Evolutionary conservation across 2,113 vertebrate genomes (phyloP).

Genomic region (Sander vitreus): DNA sequence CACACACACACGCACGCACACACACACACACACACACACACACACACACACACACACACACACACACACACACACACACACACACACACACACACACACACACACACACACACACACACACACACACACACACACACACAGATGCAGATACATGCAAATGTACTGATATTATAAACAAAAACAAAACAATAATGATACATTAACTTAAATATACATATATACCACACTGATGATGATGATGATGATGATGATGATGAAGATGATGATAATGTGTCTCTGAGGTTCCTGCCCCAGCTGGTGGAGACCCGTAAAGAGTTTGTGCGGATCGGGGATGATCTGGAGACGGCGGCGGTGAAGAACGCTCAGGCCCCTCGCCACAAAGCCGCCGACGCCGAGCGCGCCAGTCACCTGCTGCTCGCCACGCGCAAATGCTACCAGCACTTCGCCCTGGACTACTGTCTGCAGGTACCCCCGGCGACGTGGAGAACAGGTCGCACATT

Average conservation of each 20-base stretch:
- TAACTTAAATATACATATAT: no score
- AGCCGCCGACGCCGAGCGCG: slow-evolving; percentile 71
- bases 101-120: not conserved
- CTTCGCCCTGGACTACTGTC: slow-evolving; percentile 85
- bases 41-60: not conserved
- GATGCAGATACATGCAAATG: no score
- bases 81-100: not conserved
- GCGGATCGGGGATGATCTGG: slow-evolving; percentile 82
- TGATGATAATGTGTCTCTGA: slow-evolving; percentile 25
- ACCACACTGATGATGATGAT: no score
- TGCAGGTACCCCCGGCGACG: slow-evolving; percentile 74
- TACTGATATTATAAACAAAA: no score
- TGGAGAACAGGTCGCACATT: no score
- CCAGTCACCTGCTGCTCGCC: slow-evolving; percentile 83
- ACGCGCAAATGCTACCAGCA: slow-evolving; percentile 84
- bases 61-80: not conserved
- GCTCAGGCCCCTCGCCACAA: slow-evolving; percentile 80
- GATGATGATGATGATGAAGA: not conserved
- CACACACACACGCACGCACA: not conserved
- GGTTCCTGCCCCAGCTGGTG: slow-evolving; percentile 80
- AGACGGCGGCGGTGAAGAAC: slow-evolving; percentile 71
- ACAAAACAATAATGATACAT: no score
- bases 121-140: not conserved
- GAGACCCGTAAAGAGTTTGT: slow-evolving; percentile 81
- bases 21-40: not conserved